Conservation (phyloP, 2,797 vertebrate genomes). For the Lepus townsendii region DNA sequence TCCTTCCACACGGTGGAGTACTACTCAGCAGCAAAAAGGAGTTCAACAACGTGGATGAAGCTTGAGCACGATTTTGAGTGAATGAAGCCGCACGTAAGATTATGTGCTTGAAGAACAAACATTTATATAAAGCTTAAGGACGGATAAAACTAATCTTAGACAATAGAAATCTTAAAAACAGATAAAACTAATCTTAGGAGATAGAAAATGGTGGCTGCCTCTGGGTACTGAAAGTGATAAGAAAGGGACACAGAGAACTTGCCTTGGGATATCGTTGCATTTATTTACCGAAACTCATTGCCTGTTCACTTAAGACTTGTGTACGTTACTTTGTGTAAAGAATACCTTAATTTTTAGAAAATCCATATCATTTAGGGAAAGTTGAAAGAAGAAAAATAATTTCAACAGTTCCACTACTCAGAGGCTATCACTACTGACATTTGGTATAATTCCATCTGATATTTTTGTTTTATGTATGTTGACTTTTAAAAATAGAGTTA, state of each 20-base stretch:
- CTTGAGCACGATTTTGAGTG: background rate
- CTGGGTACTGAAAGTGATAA: background rate
- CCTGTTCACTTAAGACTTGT: background rate
- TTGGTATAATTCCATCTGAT: background rate
- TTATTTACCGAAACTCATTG: background rate
- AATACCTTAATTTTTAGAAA: background rate
- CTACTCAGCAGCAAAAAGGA: background rate
- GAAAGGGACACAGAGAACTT: background rate
- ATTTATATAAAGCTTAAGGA: constrained; percentile 3
- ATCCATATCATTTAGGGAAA: background rate
- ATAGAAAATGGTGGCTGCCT: background rate
- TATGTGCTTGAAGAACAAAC: background rate
- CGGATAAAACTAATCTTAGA: background rate
- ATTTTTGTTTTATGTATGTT: background rate
- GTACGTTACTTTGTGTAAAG: background rate
- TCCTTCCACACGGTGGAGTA: background rate
- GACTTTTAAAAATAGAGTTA: background rate
- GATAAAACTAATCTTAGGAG: background rate
- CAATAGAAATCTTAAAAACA: too few species aligned
- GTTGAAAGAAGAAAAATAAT: constrained; percentile 5
- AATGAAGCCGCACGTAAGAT: constrained; percentile 19
- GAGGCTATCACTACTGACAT: background rate
- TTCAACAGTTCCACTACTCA: background rate
- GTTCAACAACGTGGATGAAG: background rate
- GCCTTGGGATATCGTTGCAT: background rate